Conservation (phyloP, 2,113 vertebrate genomes). For the Pithys albifrons region DNA sequence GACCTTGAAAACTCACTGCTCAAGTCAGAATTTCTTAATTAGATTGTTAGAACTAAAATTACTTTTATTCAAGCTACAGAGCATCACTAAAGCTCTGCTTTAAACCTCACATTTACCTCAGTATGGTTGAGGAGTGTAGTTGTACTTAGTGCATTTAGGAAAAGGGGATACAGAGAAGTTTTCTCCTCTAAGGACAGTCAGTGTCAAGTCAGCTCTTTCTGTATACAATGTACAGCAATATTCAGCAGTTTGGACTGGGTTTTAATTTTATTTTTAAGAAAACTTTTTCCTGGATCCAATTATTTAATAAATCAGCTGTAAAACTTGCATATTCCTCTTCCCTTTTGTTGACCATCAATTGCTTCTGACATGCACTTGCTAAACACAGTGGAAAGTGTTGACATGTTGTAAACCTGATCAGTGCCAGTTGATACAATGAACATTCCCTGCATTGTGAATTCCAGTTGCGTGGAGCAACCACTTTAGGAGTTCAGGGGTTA, state of each 20-base stretch:
- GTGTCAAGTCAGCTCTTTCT: neutral
- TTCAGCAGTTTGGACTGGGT: neutral
- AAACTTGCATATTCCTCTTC: neutral
- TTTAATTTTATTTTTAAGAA: neutral
- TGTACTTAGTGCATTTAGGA: neutral
- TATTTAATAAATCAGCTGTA: neutral
- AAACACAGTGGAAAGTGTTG: neutral
- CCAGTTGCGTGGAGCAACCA: neutral
- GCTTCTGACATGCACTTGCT: neutral
- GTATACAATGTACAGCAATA: neutral
- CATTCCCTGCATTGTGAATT: conserved; percentile 29
- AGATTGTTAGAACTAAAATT: neutral
- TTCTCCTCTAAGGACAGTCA: neutral
- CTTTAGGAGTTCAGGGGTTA: neutral
- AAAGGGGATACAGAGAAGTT: neutral
- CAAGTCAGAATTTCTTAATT: neutral
- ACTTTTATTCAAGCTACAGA: neutral
- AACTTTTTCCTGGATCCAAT: rapidly evolving
- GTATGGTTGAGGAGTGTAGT: neutral
- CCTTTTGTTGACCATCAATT: neutral
- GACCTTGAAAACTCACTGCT: neutral
- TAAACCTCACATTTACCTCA: neutral
- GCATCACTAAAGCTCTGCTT: neutral
- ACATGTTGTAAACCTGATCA: neutral
- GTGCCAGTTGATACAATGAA: neutral